Evolutionary conservation across 2,113 vertebrate genomes (phyloP), one percentile per base, ranked within the genome.

Genomic region (Hippocampus zosterae): DNA sequence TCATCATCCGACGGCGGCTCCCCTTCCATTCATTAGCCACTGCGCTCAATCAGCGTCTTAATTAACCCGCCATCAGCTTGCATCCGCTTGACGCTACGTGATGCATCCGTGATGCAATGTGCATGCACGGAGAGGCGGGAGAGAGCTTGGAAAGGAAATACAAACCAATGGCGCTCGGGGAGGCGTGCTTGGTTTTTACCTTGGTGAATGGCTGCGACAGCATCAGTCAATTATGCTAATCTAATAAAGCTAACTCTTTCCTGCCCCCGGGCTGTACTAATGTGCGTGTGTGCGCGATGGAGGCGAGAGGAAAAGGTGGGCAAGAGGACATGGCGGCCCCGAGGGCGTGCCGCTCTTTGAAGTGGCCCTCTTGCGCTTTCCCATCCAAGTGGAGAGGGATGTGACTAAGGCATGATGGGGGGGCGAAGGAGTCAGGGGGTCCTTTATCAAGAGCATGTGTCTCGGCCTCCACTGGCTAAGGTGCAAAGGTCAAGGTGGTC

Each of bases 361-460:
- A 91, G 90, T 88, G 81, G 77, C 87, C 88, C 85, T 84, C 71
- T 29, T 87, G 79, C 84, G 84, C 76, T 74, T 81, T 87, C 85
- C 85, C 85, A 88, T 82, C 74, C 77, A 77, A 89, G 88, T 74
- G 78, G 79, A 87, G 85, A 79, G 71, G 81, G 82, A 92, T 96
- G 95, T 95, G 94, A 96, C 94, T 93, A 93, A 96, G 92, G 72
- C 73, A 85, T 69, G 74, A 69, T 76, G 73, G 71, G 86, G 86
- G 78, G 66, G 57, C 42, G 40, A 37, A 37, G n/a, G 18, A 19
- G 21, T 11, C 53, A 25, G 86, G 85, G 87, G 84, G 85, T 88
- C 91, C 33, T 96, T 96, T 94, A 99, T 98, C 94, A 96, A 94
- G 94, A 95, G 95, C 97, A 98, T 91, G 93, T 98, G 96, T 95